A percentile compares a stretch with the other conserved stretches of the same genome.
Evolutionary conservation across 1,140 invertebrate genomes (phyloP).

Genomic region (Drosophila nikananu): DNA sequence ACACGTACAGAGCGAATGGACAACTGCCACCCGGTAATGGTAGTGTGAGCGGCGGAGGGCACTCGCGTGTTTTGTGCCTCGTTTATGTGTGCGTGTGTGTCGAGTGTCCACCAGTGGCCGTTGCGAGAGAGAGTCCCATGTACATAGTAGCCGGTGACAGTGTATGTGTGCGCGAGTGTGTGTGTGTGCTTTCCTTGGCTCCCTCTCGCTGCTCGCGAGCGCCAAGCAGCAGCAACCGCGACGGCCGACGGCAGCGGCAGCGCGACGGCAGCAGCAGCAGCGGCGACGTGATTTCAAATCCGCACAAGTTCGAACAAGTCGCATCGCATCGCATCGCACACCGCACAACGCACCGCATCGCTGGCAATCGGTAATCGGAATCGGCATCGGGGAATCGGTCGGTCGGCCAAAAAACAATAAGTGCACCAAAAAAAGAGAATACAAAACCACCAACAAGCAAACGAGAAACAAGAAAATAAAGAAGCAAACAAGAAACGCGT

Average conservation of each 20-base stretch:
- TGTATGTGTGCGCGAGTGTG: slow-evolving; percentile 34
- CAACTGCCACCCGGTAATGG: slow-evolving; percentile 49
- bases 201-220: slow-evolving; percentile 41
- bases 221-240: slow-evolving; percentile 29
- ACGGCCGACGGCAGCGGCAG: slow-evolving; percentile 16
- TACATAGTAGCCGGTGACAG: slow-evolving; percentile 17
- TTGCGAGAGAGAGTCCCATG: slow-evolving; percentile 40
- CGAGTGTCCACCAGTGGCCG: slow-evolving; percentile 61
- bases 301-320: slow-evolving; percentile 55
- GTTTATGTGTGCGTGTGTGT: slow-evolving; percentile 22
- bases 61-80: slow-evolving; percentile 1
- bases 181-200: slow-evolving; percentile 56
- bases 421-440: slow-evolving; percentile 5
- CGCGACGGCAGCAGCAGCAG: slow-evolving; percentile 40
- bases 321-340: slow-evolving; percentile 66
- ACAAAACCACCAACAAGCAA: not conserved
- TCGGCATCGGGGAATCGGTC: slow-evolving; percentile 40
- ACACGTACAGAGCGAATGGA: slow-evolving; percentile 69
- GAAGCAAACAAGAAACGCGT: slow-evolving; percentile 36
- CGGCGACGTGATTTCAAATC: slow-evolving; percentile 77
- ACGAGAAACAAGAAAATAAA: slow-evolving; percentile 24
- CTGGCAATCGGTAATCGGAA: slow-evolving; percentile 54
- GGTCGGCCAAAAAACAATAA: slow-evolving; percentile 18
- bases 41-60: slow-evolving; percentile 1
- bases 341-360: slow-evolving; percentile 37